phyloP scores from a whole-genome alignment of 2,888 invertebrate genomes.

The Amitus sp. region DNA sequence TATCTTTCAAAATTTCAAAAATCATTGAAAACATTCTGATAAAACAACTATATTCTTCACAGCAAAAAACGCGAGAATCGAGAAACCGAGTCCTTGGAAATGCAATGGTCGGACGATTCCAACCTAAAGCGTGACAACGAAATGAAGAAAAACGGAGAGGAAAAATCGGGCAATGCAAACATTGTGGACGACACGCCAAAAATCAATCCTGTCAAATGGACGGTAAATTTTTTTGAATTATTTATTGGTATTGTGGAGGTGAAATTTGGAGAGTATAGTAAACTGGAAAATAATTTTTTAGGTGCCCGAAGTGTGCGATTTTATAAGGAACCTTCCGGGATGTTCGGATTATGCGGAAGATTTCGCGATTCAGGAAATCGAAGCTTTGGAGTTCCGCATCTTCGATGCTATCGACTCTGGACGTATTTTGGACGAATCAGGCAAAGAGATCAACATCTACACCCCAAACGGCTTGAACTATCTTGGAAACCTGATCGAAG shows the following conservation, averaged over 20 bases:
- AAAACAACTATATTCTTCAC: no score
- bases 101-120: conserved; percentile 60
- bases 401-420: conserved; percentile 58
- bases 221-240: conserved; percentile 63
- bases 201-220: conserved; percentile 75
- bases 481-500: conserved; percentile 70
- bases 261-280: neutral
- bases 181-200: conserved; percentile 63
- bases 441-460: conserved; percentile 57
- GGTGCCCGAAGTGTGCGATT: conserved; percentile 89
- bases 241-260: neutral
- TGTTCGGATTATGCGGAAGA: conserved; percentile 94
- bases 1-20: no score
- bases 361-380: conserved; percentile 77
- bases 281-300: conserved; percentile 51
- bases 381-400: conserved; percentile 52
- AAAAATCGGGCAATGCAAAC: conserved; percentile 61
- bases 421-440: conserved; percentile 46
- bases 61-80: conserved; percentile 59
- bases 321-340: conserved; percentile 88
- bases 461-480: conserved; percentile 67
- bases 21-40: no score
- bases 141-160: conserved; percentile 62
- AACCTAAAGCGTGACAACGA: conserved; percentile 54
- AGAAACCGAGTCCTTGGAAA: conserved; percentile 53